A percentile compares a stretch with the other conserved stretches of the same genome.
Conservation (phyloP, 2,797 vertebrate genomes). For the Staurois parvus region DNA sequence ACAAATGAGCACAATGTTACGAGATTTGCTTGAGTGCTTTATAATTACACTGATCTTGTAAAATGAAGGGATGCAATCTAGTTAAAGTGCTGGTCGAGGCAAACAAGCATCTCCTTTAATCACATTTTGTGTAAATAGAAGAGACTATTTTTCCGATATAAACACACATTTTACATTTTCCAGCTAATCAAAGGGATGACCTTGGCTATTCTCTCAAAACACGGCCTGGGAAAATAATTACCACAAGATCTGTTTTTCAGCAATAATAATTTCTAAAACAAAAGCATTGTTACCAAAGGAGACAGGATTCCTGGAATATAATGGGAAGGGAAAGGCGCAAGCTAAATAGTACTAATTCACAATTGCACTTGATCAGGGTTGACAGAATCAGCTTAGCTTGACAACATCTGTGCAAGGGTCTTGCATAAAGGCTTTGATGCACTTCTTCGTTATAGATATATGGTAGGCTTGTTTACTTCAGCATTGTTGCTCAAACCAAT, state of each 20-base stretch:
- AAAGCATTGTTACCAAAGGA: neutral
- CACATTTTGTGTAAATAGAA: slow-evolving; percentile 43
- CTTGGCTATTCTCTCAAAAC: slow-evolving; percentile 7
- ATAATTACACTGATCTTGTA: slow-evolving; percentile 52
- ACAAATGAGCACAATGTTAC: slow-evolving; percentile 42
- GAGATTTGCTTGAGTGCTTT: slow-evolving; percentile 49
- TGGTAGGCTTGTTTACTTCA: neutral
- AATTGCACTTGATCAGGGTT: slow-evolving; percentile 1
- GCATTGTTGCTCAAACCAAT: neutral
- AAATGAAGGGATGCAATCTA: slow-evolving; percentile 51
- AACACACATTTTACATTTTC: slow-evolving; percentile 32
- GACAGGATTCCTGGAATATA: neutral
- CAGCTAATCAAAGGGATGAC: slow-evolving; percentile 35
- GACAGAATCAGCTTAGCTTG: neutral
- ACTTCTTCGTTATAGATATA: neutral
- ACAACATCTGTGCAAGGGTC: neutral
- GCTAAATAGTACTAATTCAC: neutral
- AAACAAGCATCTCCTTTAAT: slow-evolving; percentile 40
- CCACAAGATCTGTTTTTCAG: neutral
- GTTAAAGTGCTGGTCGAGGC: slow-evolving; percentile 29
- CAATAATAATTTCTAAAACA: slow-evolving; percentile 2
- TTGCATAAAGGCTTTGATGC: neutral
- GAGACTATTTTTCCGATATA: slow-evolving; percentile 26
- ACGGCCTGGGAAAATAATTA: slow-evolving; percentile 17
- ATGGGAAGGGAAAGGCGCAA: neutral